Percentiles rank a stretch among this genome's conserved stretches.
phyloP scores from a whole-genome alignment of 2,797 vertebrate genomes.

The Peromyscus aztecus region DNA sequence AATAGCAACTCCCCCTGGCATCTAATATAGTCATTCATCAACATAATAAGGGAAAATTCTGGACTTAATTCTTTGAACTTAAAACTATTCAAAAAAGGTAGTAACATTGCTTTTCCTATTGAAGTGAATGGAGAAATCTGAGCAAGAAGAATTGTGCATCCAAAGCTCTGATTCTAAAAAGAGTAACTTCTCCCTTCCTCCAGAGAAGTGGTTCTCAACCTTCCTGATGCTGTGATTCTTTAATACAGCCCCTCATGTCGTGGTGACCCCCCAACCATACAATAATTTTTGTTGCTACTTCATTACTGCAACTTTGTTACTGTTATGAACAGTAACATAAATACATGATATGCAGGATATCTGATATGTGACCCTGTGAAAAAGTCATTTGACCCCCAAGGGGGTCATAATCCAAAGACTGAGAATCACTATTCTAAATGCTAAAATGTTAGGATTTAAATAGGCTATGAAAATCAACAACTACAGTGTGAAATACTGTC shows the following conservation, averaged over 20 bases:
- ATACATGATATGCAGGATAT: not conserved
- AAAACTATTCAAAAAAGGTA: constrained; percentile 40
- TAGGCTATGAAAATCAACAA: constrained; percentile 51
- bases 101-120: not conserved
- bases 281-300: not conserved
- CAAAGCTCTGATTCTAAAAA: not conserved
- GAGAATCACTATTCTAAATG: not conserved
- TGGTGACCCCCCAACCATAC: not conserved
- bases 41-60: not conserved
- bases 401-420: not conserved
- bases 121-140: not conserved
- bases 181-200: not conserved
- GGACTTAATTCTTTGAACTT: constrained; percentile 16
- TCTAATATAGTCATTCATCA: constrained; percentile 37
- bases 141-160: not conserved
- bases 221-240: not conserved
- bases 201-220: not conserved
- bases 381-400: not conserved
- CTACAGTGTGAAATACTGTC: not conserved
- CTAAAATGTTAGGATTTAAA: not conserved
- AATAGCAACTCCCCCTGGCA: not conserved
- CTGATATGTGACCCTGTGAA: not conserved
- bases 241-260: not conserved
- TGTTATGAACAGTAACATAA: not conserved
- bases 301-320: not conserved